These are phyloP conservation scores for Elephantulus edwardii DNA, from an alignment of 2,113 vertebrate species.

Conservation along the genomic window DNA sequence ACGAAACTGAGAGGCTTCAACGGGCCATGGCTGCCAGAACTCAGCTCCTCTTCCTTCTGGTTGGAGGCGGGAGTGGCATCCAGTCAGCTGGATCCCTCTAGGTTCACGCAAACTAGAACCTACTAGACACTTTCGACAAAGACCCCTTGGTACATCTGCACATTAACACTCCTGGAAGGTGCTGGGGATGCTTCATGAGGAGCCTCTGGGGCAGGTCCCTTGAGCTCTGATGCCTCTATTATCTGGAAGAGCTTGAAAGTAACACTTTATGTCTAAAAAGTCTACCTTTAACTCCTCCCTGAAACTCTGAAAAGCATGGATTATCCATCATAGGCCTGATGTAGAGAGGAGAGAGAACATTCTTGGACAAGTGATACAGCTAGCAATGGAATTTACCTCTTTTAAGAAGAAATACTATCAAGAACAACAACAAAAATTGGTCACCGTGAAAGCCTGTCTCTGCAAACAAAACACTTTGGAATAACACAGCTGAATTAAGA, in stretches of 20 bases:
- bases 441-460: constrained; percentile 49
- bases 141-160: neutral
- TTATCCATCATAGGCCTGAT: constrained; percentile 60
- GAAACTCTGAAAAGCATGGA: neutral
- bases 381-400: constrained; percentile 65
- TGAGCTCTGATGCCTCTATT: neutral
- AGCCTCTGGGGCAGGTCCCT: neutral
- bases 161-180: neutral
- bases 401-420: constrained; percentile 64
- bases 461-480: constrained; percentile 49
- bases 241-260: neutral
- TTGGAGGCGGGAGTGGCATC: too few species aligned
- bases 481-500: constrained; percentile 52
- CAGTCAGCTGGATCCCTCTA: neutral
- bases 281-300: neutral
- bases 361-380: constrained; percentile 48
- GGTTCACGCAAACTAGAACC: neutral
- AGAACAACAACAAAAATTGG: constrained; percentile 26
- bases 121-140: neutral
- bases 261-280: neutral
- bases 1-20: neutral
- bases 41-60: constrained; percentile 1
- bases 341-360: constrained; percentile 57
- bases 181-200: neutral
- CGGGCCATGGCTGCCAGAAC: constrained; percentile 29